Evolutionary conservation across 2,797 vertebrate species (phyloP), one percentile per base, ranked within the genome.

Genomic region (Acridotheres tristis): DNA sequence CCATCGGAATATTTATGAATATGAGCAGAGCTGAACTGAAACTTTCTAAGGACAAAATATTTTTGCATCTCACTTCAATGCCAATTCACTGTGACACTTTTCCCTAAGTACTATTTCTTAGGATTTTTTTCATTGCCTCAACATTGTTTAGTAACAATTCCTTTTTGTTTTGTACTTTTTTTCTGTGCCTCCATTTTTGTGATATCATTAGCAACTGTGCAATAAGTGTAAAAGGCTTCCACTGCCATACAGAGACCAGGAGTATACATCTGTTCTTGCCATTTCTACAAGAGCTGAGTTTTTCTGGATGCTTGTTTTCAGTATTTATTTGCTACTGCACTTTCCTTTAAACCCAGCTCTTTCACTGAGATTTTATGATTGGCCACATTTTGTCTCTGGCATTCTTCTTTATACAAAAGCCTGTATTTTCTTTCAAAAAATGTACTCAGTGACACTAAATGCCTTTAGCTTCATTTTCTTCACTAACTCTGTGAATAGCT

Each of bases 271-370:
- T 94, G 58, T 66, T 83, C 36, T 93, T 84, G 7, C 27, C 5
- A 2, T 75, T 29, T 76, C 76, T 66, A 63, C 43, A 91, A 72
- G 40, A 27, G 40, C 47, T 79, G 59, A 85, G 32, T 78, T 77
- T 80, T 89, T 40, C 51, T 75, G 73, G 13, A 55, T 78, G 40
- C 7, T 62, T 85, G 25, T 67, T 89, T 87, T n/a, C 48, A 61
- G 77, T 93, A 53, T 79, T 92, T 93, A 73, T 84, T 86, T 92
- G 82, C 63, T 78, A 29, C 17, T 78, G 25, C n/a, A 62, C 21
- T 89, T 95, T 68, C 12, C 45, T 89, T 94, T 88, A 69, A 94
- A 85, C 6, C 91, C 40, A 43, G 16, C 68, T 69, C 43, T 81
- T 88, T 75, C 51, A 75, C 19, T 5, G 34, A 63, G 32, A 5